Base-by-base conservation (phyloP, 2,888 invertebrate genomes). In the Palloptera scutellata region DNA sequence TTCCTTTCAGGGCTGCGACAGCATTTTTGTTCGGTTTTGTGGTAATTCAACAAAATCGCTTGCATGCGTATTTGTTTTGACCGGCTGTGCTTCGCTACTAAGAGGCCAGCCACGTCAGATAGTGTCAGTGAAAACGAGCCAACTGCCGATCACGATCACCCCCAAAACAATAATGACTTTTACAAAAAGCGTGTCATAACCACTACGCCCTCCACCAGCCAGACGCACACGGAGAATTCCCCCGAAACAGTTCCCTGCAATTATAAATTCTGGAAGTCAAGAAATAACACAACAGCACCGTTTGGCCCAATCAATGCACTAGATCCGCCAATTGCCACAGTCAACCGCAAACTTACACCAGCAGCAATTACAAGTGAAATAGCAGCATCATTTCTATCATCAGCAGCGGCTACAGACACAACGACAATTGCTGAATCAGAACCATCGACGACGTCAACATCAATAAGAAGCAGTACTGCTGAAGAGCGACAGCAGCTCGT, bases 11-110 rank as follows among this genome's bases (percentile, higher is more conserved):
- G 84, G 82, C 78, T 77, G 66, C 73, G 66, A 58, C 58, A 15
- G 61, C 71, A 54, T 66, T 79, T 80, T 77, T 78, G 73, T 75
- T 78, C 75, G 74, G 79, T 77, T 66, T 63, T 75, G 78, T 76
- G 74, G 81, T 78, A 76, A 72, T 73, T 71, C 75, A 73, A 71
- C 79, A 83, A 83, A 88, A 86, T 88, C 89, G 89, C 89, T 90
- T 91, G 90, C 90, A 94, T 94, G 94, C 93, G 93, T 90, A 92
- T 94, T 89, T 94, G 94, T 87, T 93, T 94, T 88, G 93, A 93
- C 87, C 91, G 90, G 88, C 88, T 92, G 88, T 94, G 94, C 91
- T 94, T 94, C 91, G 92, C 93, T 90, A 92, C 92, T 88, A 90
- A 90, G 90, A 91, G 91, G 88, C 90, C 91, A 85, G 89, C 89